Base-by-base conservation (phyloP, 2,797 vertebrate genomes). In the Streptopelia turtur region DNA sequence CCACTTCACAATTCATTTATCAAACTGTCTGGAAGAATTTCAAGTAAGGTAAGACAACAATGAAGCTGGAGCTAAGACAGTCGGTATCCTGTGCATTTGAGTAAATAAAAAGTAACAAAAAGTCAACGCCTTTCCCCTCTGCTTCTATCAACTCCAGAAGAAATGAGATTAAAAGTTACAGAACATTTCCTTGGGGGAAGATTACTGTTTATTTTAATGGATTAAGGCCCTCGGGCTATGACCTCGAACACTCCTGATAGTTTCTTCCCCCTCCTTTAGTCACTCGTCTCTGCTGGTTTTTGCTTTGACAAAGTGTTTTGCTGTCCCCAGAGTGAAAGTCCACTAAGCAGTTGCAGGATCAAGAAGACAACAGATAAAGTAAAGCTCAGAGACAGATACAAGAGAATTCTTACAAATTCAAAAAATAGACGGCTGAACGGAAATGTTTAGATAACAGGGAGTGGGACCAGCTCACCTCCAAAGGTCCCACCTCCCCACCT, bases 91-190 rank as follows among this genome's bases (percentile, higher is more conserved):
- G 78, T 60, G 41, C 61, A 16, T 94, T 87, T 86, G 81, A 74
- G 85, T 85, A 83, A 95, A 94, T 80, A 90, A 82, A 61, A 70
- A 91, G 43, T 27, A 61, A 59, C 78, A 61, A 64, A n/a, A 90
- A 72, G 90, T 80, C 91, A 37, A 35, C 86, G 88, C 70, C 93
- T 96, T 96, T 93, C 91, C 71, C 33, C 63, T 10, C 55, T 89
- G 92, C 94, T 97, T 90, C 95, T 87, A 43, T 91, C 83, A 91
- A 6, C 80, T 94, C 82, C 89, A 86, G 90, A 79, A 87, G 61
- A 93, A 96, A 93, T 25, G 82, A 94, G 85, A 94, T 93, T 57
- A 93, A 95, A 89, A 95, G 49, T 55, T 27, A 31, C 71, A 56
- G 93, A 69, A 57, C 75, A 16, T 92, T 93, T 97, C 90, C 88